These are phyloP conservation scores for Prunella strophiata DNA, from an alignment of 2,797 vertebrate genomes.

Conservation along the genomic window DNA sequence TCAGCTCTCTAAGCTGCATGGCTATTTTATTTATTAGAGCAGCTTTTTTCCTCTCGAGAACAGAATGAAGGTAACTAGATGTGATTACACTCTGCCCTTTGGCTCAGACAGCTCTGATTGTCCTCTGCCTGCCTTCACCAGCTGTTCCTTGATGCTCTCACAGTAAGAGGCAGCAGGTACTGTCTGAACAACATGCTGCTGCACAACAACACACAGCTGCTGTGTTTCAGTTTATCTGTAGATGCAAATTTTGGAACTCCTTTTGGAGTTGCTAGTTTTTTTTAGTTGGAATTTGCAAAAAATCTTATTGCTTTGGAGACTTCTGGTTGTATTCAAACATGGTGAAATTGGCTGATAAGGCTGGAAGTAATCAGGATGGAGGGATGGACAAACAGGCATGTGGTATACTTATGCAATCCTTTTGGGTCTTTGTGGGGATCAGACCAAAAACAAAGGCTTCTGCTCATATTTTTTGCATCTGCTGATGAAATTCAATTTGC, in stretches of 20 bases:
- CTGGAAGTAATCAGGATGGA: not conserved
- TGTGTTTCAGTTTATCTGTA: not conserved
- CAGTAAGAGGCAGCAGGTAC: not conserved
- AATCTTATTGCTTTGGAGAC: not conserved
- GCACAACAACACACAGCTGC: not conserved
- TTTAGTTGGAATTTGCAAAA: not conserved
- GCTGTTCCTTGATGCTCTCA: not conserved
- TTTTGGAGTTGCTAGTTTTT: not conserved
- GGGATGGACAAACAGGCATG: not conserved
- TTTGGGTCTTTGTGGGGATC: not conserved
- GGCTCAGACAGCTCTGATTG: not conserved
- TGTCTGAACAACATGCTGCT: not conserved
- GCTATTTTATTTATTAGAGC: constrained; percentile 37
- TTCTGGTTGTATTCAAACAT: not conserved
- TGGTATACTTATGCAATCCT: not conserved
- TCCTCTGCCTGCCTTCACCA: not conserved
- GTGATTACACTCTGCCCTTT: not conserved
- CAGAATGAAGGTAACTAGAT: constrained; percentile 11
- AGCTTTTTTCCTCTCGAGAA: not conserved
- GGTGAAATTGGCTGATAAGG: not conserved
- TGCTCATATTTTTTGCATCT: not conserved
- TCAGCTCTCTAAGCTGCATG: not conserved
- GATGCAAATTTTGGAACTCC: not conserved
- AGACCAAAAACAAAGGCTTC: not conserved
- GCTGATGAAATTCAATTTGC: not conserved